A percentile compares a stretch with the other conserved stretches of the same genome.
Evolutionary conservation across 2,797 vertebrate species (phyloP).

Genomic region (Cyprinodon diabolis): DNA sequence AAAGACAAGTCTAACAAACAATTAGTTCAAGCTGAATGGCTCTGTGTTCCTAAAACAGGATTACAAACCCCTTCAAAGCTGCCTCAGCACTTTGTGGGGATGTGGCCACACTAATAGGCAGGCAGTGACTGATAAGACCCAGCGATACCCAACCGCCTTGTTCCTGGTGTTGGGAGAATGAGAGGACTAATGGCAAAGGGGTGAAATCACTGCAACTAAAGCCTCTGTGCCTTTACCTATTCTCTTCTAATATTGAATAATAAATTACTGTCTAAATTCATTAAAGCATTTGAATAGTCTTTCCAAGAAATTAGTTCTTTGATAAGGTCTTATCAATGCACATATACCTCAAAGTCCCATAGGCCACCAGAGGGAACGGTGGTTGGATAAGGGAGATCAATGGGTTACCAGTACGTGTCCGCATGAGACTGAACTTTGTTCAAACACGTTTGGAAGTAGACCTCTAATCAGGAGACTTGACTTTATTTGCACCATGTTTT

Average conservation of each 20-base stretch:
- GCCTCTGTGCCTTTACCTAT: neutral
- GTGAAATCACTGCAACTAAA: neutral
- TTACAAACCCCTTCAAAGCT: slow-evolving; percentile 5
- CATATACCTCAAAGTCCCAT: slow-evolving; percentile 40
- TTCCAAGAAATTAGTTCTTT: neutral
- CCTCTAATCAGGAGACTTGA: neutral
- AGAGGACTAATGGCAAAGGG: neutral
- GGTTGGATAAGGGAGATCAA: slow-evolving; percentile 33
- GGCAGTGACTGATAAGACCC: slow-evolving; percentile 33
- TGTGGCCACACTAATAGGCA: neutral
- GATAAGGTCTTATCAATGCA: slow-evolving; percentile 23
- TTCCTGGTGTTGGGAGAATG: slow-evolving; percentile 23
- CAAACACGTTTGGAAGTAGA: neutral
- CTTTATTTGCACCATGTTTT: neutral
- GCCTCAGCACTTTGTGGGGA: neutral
- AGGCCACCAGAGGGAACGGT: neutral
- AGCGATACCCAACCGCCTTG: neutral
- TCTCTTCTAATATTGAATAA: neutral
- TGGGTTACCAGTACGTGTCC: neutral
- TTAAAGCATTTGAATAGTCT: neutral
- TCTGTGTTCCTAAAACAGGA: slow-evolving; percentile 13
- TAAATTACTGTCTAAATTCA: neutral
- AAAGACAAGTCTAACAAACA: neutral
- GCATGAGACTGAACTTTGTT: slow-evolving; percentile 25
- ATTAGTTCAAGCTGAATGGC: neutral